Evolutionary conservation across 1,140 invertebrate species (phyloP).

Genomic region (Euura lappo): DNA sequence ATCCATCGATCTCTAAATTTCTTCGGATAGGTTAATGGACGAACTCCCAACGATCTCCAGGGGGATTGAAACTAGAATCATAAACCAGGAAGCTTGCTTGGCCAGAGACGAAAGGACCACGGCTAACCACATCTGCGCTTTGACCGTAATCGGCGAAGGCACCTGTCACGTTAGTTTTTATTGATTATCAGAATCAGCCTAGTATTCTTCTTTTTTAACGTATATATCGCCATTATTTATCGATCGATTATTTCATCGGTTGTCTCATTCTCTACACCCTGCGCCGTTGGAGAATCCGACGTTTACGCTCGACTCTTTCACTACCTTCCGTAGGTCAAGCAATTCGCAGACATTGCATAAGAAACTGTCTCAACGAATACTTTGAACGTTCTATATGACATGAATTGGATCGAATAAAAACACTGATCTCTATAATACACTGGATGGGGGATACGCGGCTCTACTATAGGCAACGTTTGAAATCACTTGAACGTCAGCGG

Average conservation of each 20-base stretch:
- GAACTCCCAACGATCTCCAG: background rate
- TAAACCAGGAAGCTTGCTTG: background rate
- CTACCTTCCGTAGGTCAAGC: conserved; percentile 29
- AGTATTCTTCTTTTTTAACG: too few relatives aligned
- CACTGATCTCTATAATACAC: too few relatives aligned
- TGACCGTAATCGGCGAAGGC: conserved; percentile 54
- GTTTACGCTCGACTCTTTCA: conserved; percentile 64
- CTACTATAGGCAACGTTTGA: too few relatives aligned
- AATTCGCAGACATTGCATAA: too few relatives aligned
- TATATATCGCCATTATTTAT: conserved; percentile 12
- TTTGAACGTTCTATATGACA: too few relatives aligned
- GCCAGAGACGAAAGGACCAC: background rate
- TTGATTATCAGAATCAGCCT: too few relatives aligned
- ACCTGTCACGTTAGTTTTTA: conserved; percentile 52
- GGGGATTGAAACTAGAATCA: background rate
- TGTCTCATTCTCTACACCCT: conserved; percentile 65
- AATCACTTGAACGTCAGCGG: too few relatives aligned
- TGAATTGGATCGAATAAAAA: too few relatives aligned
- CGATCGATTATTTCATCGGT: conserved; percentile 50
- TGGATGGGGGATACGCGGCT: too few relatives aligned
- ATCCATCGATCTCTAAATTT: too few relatives aligned
- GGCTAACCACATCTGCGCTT: conserved; percentile 55
- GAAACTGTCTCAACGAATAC: too few relatives aligned
- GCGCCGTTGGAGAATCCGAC: conserved; percentile 62
- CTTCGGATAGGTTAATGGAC: too few relatives aligned